These are phyloP conservation scores for Antedon mediterranea DNA, from an alignment of 53 echinoderm and acorn worm genomes.

Conservation along the genomic window DNA sequence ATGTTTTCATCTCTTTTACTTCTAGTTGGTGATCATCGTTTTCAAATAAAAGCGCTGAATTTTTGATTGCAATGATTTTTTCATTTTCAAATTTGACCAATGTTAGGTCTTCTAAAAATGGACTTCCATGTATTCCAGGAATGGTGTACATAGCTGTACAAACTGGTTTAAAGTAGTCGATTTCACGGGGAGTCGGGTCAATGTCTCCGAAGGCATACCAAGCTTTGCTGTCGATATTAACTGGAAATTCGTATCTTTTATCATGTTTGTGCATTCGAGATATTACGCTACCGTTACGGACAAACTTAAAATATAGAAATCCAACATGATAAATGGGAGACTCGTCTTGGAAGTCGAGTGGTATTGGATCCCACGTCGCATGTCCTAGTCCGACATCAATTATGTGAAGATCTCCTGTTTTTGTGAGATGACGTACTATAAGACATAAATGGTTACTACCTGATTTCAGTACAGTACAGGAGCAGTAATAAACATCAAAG, in stretches of 20 bases:
- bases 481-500: not conserved
- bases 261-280: not conserved
- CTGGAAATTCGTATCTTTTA: too few relatives aligned
- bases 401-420: not conserved
- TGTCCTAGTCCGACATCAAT: constrained; percentile 6
- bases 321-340: not conserved
- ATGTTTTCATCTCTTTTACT: not conserved
- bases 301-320: not conserved
- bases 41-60: constrained; percentile 6
- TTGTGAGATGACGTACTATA: not conserved
- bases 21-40: not conserved
- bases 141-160: not conserved
- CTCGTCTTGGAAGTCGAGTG: constrained; percentile 5
- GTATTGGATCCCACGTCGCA: not conserved
- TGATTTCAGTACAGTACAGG: not conserved
- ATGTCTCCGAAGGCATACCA: constrained; percentile 10
- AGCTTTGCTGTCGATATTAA: not conserved
- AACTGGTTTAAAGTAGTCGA: not conserved
- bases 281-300: not conserved
- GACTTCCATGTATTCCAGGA: not conserved
- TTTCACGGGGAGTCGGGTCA: not conserved
- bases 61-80: constrained; percentile 16
- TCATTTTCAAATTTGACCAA: not conserved
- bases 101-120: constrained; percentile 3
- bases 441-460: not conserved